phyloP scores from a whole-genome alignment of 2,888 invertebrate species.

The Nasonovia ribisnigri region DNA sequence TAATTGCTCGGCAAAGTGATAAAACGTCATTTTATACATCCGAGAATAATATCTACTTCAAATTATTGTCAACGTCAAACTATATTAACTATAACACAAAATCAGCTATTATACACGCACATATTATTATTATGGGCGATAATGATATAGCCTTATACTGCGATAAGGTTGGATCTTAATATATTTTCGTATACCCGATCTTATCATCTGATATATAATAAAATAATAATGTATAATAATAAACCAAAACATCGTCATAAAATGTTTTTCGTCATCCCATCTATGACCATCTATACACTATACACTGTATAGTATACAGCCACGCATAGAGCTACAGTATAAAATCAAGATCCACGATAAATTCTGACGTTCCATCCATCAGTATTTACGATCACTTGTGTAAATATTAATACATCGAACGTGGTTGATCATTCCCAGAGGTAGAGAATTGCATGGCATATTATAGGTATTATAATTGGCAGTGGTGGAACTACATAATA shows the following conservation, averaged over 20 bases:
- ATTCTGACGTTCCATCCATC: not conserved
- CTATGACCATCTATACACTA: too few species aligned
- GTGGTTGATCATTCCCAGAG: not conserved
- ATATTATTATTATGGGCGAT: not conserved
- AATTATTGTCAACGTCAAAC: not conserved
- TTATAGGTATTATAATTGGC: not conserved
- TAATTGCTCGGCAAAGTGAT: slow-evolving; percentile 8
- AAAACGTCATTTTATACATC: not conserved
- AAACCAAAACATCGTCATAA: not conserved
- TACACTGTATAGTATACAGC: too few species aligned
- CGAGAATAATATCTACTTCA: not conserved
- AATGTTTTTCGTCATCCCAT: not conserved
- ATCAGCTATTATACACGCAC: not conserved
- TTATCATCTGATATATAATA: not conserved
- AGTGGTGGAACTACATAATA: not conserved
- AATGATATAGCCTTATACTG: not conserved
- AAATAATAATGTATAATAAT: not conserved
- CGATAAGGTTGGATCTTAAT: not conserved
- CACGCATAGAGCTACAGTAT: not conserved
- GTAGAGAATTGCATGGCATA: not conserved
- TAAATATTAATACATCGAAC: not conserved
- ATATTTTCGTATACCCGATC: not conserved
- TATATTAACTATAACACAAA: not conserved
- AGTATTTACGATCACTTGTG: not conserved
- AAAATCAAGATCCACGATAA: not conserved